Conservation (phyloP, 2,113 vertebrate genomes). For the Pelodiscus sinensis region DNA sequence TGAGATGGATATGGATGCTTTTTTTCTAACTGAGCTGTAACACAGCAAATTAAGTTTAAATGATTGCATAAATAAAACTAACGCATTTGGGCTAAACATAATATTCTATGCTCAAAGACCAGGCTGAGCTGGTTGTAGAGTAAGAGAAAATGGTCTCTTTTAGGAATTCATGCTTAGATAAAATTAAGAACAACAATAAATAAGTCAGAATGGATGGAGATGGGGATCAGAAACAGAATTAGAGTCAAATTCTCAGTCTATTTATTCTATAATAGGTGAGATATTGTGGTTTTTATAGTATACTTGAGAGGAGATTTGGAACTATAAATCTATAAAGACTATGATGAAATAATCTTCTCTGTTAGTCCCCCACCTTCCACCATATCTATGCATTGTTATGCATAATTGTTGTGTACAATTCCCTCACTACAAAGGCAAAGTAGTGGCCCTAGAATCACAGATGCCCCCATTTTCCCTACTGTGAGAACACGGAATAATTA, state of each 20-base stretch:
- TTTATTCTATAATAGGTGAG: background rate
- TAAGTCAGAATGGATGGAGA: background rate
- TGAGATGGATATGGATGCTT: background rate
- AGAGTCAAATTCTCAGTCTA: background rate
- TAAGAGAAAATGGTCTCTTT: background rate
- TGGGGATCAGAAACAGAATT: background rate
- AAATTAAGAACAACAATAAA: background rate
- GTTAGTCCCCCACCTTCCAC: background rate
- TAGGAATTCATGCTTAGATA: background rate
- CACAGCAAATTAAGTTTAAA: background rate
- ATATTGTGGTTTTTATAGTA: background rate
- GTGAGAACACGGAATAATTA: background rate
- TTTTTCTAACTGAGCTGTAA: background rate
- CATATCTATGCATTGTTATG: too few species aligned
- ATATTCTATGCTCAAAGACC: background rate
- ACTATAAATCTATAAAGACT: background rate
- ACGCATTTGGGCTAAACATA: background rate
- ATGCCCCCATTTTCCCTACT: accelerated
- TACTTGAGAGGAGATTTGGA: background rate
- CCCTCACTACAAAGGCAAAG: background rate
- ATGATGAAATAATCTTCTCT: background rate
- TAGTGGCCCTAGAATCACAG: background rate
- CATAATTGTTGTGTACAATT: background rate
- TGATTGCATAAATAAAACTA: background rate
- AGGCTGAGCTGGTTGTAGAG: background rate